Percentiles rank a stretch among this genome's conserved stretches.
Conservation (phyloP, 2,888 invertebrate genomes). For the Camponotus fellah region DNA sequence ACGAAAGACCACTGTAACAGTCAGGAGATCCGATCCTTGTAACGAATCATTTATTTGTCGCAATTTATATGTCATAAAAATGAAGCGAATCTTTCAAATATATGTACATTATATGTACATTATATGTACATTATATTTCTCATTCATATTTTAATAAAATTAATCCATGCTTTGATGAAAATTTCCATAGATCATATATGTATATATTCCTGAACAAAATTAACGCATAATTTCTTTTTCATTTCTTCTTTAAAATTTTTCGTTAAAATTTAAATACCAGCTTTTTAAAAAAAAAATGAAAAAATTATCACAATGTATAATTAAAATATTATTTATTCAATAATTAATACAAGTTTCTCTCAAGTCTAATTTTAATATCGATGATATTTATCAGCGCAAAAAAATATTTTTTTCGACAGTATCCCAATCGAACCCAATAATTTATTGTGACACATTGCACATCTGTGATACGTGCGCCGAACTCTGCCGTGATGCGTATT, state of each 20-base stretch:
- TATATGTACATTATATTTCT: too few relatives aligned
- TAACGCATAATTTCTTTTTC: too few relatives aligned
- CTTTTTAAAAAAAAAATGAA: too few relatives aligned
- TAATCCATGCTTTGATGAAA: not conserved
- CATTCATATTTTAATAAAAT: not conserved
- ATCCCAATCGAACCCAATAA: constrained; percentile 43
- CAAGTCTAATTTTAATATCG: not conserved
- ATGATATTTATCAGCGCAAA: not conserved
- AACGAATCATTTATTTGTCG: constrained; percentile 23
- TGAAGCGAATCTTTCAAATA: too few relatives aligned
- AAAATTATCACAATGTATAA: not conserved
- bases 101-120: too few relatives aligned
- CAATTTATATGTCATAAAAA: constrained; percentile 11
- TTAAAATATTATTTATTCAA: not conserved
- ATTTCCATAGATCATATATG: not conserved
- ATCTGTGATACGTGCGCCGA: constrained; percentile 54
- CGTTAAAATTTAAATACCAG: too few relatives aligned
- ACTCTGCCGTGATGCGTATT: constrained; percentile 52
- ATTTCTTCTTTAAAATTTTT: too few relatives aligned
- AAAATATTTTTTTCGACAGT: not conserved
- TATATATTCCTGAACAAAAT: not conserved
- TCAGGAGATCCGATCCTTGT: not conserved
- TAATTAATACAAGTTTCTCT: not conserved
- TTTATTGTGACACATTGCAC: constrained; percentile 58
- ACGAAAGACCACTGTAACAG: constrained; percentile 1